Percentiles rank a stretch among this genome's conserved stretches.
Evolutionary conservation across 2,888 invertebrate species (phyloP).

Genomic region (Dioctria linearis): DNA sequence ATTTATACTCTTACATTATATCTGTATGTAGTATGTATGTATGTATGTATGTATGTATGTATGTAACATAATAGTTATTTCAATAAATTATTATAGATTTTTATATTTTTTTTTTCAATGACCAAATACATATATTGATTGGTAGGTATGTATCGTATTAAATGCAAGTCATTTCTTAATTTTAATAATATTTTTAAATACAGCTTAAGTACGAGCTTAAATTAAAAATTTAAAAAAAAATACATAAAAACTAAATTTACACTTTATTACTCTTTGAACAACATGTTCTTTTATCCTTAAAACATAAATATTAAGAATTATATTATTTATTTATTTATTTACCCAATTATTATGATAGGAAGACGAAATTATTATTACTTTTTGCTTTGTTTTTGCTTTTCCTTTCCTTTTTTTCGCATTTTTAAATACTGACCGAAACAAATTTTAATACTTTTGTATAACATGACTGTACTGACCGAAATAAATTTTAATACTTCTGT

Average conservation of each 20-base stretch:
- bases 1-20: slow-evolving; percentile 20
- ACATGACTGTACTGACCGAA: too few species aligned
- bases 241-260: too few species aligned
- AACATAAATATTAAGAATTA: slow-evolving; percentile 2
- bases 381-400: too few species aligned
- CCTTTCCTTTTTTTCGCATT: too few species aligned
- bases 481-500: too few species aligned
- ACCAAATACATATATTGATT: slow-evolving; percentile 29
- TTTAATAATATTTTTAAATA: slow-evolving; percentile 23
- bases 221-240: slow-evolving; percentile 4
- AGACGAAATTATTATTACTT: slow-evolving; percentile 9
- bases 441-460: too few species aligned
- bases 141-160: slow-evolving; percentile 6
- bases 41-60: background rate
- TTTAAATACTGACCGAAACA: too few species aligned
- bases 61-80: too few species aligned
- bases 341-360: slow-evolving; percentile 33
- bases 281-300: background rate
- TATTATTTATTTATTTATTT: background rate
- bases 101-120: background rate
- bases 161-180: slow-evolving; percentile 29
- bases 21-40: background rate
- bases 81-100: background rate
- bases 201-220: slow-evolving; percentile 14
- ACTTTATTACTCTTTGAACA: too few species aligned